Evolutionary conservation across 1,140 invertebrate species (phyloP).

Genomic region (Anadara kagoshimensis): DNA sequence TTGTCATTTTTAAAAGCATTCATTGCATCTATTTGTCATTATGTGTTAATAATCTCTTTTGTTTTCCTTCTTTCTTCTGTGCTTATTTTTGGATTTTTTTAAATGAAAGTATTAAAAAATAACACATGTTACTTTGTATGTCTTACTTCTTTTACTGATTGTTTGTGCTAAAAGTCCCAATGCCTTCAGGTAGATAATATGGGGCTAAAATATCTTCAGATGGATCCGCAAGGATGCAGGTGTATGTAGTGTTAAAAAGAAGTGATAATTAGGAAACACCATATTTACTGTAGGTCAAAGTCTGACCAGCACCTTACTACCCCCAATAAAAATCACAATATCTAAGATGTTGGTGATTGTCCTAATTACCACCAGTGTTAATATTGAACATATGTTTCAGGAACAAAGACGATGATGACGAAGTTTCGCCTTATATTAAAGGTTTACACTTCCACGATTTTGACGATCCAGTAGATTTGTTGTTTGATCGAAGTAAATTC

Average conservation of each 20-base stretch:
- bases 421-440: constrained; percentile 53
- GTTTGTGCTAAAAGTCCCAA: too few species aligned
- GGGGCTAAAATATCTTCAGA: too few species aligned
- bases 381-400: constrained; percentile 2
- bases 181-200: neutral
- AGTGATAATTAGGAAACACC: neutral
- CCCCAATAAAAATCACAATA: neutral
- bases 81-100: too few species aligned
- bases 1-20: too few species aligned
- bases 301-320: neutral
- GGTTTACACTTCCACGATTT: constrained; percentile 43
- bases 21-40: too few species aligned
- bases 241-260: neutral
- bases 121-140: too few species aligned
- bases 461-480: constrained; percentile 35
- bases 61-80: too few species aligned
- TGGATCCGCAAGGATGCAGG: too few species aligned
- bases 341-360: neutral
- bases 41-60: too few species aligned
- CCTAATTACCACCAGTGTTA: neutral
- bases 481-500: constrained; percentile 54
- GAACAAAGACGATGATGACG: constrained; percentile 38
- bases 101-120: too few species aligned
- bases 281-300: neutral
- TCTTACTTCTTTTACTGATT: too few species aligned